phyloP scores from a whole-genome alignment of 2,113 vertebrate genomes.

The Cyanoliseus patagonus region DNA sequence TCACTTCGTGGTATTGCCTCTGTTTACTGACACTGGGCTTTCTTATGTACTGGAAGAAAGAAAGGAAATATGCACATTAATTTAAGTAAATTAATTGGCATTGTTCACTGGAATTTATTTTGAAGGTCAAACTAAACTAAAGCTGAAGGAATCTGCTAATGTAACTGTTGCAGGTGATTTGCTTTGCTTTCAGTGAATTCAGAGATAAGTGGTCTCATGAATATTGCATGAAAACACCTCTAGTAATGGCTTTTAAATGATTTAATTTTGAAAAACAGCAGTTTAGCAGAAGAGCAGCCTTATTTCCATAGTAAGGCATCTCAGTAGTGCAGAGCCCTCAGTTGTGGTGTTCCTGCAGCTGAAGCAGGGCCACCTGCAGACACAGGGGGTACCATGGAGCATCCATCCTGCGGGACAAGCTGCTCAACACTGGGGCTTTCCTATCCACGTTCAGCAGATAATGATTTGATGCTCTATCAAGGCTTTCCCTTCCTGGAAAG shows the following conservation, averaged over 20 bases:
- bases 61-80: not conserved
- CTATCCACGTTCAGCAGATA: rapidly evolving
- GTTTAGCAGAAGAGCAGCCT: not conserved
- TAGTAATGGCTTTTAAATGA: not conserved
- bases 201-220: not conserved
- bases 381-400: not conserved
- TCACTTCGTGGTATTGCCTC: not conserved
- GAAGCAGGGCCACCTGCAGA: not conserved
- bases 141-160: not conserved
- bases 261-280: not conserved
- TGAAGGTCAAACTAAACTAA: not conserved
- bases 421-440: not conserved
- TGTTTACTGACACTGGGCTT: rapidly evolving
- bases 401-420: not conserved
- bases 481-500: too few species aligned
- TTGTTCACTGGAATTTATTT: not conserved
- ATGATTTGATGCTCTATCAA: too few species aligned
- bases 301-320: not conserved
- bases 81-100: not conserved
- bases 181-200: not conserved
- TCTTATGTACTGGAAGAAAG: too few species aligned
- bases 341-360: not conserved
- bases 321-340: not conserved
- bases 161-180: not conserved
- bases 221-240: not conserved